Conservation (phyloP, 2,888 invertebrate species). For the Pseudococcus jackbeardsleyi region DNA sequence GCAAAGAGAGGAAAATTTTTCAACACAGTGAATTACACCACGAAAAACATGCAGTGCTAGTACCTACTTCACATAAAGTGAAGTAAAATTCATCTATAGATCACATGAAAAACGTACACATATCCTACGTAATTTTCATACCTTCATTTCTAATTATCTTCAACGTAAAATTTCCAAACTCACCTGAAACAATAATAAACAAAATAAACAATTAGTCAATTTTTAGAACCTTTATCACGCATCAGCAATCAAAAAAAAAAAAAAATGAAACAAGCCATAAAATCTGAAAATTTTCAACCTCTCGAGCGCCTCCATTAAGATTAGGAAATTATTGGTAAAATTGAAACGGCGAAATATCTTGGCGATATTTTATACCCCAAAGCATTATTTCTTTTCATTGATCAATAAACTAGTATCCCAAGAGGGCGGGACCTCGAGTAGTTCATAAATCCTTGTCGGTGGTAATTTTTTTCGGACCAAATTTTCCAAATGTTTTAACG, state of each 20-base stretch:
- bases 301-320: not conserved
- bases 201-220: no score
- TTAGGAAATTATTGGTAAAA: not conserved
- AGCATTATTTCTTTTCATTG: constrained; percentile 6
- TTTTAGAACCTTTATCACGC: not conserved
- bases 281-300: not conserved
- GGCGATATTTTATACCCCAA: not conserved
- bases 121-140: no score
- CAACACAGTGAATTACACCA: no score
- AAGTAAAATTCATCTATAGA: no score
- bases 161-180: no score
- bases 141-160: no score
- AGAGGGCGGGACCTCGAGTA: not conserved
- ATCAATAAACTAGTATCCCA: not conserved
- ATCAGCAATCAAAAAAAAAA: not conserved
- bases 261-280: not conserved
- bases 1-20: no score
- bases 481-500: not conserved
- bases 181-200: no score
- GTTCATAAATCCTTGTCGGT: constrained; percentile 13
- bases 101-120: no score
- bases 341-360: not conserved
- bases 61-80: no score
- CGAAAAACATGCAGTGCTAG: no score
- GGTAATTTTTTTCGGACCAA: not conserved